These are phyloP conservation scores for Charadrius vociferus DNA, from an alignment of 2,113 vertebrate species.

Conservation along the genomic window DNA sequence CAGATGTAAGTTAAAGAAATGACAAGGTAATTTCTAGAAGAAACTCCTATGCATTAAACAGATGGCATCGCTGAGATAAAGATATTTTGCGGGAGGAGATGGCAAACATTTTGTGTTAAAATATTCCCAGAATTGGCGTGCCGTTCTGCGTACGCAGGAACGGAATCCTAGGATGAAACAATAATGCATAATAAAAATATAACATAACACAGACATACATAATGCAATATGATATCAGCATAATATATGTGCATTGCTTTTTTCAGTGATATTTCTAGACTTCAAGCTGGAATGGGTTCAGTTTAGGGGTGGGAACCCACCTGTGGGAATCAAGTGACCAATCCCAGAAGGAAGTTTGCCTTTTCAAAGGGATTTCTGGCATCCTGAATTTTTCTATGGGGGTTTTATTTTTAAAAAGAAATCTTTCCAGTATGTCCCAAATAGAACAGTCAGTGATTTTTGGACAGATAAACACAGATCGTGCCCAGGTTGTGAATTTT, in stretches of 20 bases:
- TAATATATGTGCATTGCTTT: not conserved
- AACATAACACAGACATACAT: not conserved
- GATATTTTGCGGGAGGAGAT: constrained; percentile 13
- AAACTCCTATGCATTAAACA: not conserved
- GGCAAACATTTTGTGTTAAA: constrained; percentile 30
- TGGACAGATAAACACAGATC: accelerated
- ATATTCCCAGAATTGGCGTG: not conserved
- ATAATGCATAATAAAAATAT: not conserved
- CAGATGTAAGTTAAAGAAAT: not conserved
- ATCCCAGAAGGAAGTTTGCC: not conserved
- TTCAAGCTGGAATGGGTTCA: not conserved
- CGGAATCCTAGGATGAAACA: not conserved
- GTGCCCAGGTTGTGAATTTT: accelerated
- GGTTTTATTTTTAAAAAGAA: not conserved
- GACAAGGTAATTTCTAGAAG: not conserved
- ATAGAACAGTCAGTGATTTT: not conserved
- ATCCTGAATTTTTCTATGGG: not conserved
- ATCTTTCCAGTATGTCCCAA: not conserved
- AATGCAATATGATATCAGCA: not conserved
- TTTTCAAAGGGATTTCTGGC: not conserved
- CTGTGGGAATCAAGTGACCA: not conserved
- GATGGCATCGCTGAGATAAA: not conserved
- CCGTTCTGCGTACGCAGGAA: not conserved
- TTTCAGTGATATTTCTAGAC: not conserved
- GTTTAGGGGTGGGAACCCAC: not conserved